phyloP scores from a whole-genome alignment of 2,113 vertebrate genomes.

The Zonotrichia leucophrys region DNA sequence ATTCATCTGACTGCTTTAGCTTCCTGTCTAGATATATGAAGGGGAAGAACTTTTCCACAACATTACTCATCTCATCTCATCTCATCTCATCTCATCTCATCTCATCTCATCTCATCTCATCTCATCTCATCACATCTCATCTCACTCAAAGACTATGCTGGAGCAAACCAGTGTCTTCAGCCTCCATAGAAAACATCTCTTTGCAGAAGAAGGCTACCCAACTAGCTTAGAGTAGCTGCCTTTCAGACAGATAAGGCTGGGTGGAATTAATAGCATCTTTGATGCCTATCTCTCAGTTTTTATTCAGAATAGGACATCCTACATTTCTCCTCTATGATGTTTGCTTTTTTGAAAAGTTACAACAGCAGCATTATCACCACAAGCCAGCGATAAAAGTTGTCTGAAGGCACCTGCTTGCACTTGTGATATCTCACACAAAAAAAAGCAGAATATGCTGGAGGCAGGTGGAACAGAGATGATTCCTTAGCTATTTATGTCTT shows the following conservation, averaged over 20 bases:
- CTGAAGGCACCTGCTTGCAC: not conserved
- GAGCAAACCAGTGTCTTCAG: not conserved
- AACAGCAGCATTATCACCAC: not conserved
- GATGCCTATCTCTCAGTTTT: not conserved
- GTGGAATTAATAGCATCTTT: not conserved
- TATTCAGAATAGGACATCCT: not conserved
- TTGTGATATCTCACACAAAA: not conserved
- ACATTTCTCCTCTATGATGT: not conserved
- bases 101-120: no score
- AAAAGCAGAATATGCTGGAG: not conserved
- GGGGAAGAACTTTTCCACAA: not conserved
- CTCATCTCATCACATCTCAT: not conserved
- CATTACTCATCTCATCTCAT: not conserved
- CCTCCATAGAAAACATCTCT: not conserved
- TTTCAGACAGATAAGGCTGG: not conserved
- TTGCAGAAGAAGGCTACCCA: not conserved
- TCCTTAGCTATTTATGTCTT: not conserved
- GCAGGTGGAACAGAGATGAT: accelerated
- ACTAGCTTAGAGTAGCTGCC: not conserved
- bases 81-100: no score
- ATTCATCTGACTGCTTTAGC: not conserved
- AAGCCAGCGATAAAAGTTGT: not conserved
- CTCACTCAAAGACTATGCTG: not conserved
- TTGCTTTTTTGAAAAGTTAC: not conserved
- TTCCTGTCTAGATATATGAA: not conserved